Percentiles rank a stretch among this genome's conserved stretches.
phyloP scores from a whole-genome alignment of 1,140 invertebrate species.

The Oscheius sp. region DNA sequence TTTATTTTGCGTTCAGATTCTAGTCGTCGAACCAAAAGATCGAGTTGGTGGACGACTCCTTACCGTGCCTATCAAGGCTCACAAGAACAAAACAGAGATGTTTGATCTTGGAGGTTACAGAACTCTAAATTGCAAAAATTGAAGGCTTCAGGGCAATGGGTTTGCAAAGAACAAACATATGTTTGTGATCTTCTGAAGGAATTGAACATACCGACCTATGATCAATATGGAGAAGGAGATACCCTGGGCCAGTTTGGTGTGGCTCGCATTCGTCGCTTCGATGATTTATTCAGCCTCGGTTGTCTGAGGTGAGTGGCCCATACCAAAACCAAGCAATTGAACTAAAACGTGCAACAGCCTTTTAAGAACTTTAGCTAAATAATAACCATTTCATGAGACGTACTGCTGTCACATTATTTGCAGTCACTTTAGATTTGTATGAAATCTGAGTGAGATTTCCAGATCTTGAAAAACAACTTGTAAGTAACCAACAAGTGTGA shows the following conservation, averaged over 20 bases:
- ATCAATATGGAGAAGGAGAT: conserved; percentile 8
- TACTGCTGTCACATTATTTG: too few species aligned
- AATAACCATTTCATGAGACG: too few species aligned
- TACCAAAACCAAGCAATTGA: too few species aligned
- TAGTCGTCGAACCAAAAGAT: conserved; percentile 32
- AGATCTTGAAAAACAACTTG: too few species aligned
- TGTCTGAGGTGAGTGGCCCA: too few species aligned
- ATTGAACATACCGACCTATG: conserved; percentile 4
- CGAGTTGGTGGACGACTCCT: conserved; percentile 18
- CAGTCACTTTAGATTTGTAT: too few species aligned
- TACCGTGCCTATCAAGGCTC: conserved; percentile 19
- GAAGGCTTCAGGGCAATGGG: conserved; percentile 7
- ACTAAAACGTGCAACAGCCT: too few species aligned
- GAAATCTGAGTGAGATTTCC: too few species aligned
- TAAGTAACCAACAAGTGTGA: too few species aligned
- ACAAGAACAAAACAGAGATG: conserved; percentile 5
- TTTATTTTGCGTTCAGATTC: conserved; percentile 15
- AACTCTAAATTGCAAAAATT: background rate
- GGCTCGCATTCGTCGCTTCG: background rate
- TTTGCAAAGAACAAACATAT: background rate
- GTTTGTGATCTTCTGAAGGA: background rate
- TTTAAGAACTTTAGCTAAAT: too few species aligned
- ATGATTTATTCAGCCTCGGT: too few species aligned
- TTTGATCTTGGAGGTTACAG: conserved; percentile 21
- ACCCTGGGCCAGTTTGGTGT: conserved; percentile 4